These are phyloP conservation scores for Tiphia femorata DNA, from an alignment of 2,888 invertebrate genomes.

Conservation along the genomic window DNA sequence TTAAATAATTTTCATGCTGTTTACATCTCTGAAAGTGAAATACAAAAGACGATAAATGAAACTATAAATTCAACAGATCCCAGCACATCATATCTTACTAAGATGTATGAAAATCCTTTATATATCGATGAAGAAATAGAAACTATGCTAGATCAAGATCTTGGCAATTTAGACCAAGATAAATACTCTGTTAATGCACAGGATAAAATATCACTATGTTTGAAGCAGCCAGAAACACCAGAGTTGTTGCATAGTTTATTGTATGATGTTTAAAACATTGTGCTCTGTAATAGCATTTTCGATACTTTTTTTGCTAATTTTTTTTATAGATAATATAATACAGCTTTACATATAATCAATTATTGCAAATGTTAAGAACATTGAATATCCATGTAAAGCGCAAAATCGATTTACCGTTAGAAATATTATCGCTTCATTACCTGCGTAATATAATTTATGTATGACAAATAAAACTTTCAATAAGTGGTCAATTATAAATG, in stretches of 20 bases:
- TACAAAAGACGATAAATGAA: conserved; percentile 63
- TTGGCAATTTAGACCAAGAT: conserved; percentile 51
- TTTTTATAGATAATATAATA: too few species aligned
- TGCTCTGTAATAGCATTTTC: not conserved
- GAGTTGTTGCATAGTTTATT: conserved; percentile 61
- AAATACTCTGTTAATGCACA: conserved; percentile 48
- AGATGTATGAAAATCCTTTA: conserved; percentile 58
- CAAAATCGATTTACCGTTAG: too few species aligned
- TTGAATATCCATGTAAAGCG: too few species aligned
- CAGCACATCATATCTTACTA: conserved; percentile 52
- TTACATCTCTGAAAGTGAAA: conserved; percentile 60
- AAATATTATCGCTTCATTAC: too few species aligned
- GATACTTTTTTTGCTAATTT: too few species aligned
- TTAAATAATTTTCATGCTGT: conserved; percentile 54
- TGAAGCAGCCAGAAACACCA: conserved; percentile 63
- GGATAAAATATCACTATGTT: conserved; percentile 56
- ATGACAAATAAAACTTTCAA: too few species aligned
- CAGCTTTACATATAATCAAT: too few species aligned
- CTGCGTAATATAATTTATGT: too few species aligned
- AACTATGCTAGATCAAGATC: conserved; percentile 58
- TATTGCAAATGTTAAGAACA: too few species aligned
- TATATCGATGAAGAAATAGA: conserved; percentile 62
- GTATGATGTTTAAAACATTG: conserved; percentile 51
- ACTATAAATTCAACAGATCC: conserved; percentile 60
- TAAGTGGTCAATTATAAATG: too few species aligned